Conservation (phyloP, 2,113 vertebrate species). For the Cyphomyrus plagiostoma region DNA sequence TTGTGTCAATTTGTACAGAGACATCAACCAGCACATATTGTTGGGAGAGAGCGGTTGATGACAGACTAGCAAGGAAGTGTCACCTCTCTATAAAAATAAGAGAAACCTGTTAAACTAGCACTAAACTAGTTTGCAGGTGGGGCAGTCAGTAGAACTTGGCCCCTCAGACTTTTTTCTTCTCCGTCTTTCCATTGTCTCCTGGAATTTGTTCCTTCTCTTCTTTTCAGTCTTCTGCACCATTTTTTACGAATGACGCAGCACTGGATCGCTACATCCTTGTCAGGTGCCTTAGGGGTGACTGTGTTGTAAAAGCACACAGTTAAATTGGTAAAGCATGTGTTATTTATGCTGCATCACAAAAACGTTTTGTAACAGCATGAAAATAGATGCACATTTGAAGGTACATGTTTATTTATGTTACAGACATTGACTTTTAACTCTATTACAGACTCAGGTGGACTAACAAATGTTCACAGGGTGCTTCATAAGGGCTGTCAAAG, state of each 20-base stretch:
- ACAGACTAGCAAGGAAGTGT: background rate
- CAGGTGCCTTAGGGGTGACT: background rate
- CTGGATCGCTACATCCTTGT: background rate
- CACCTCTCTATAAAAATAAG: background rate
- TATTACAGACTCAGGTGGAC: background rate
- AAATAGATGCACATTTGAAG: background rate
- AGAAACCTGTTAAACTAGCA: background rate
- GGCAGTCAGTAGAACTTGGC: background rate
- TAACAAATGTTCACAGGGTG: background rate
- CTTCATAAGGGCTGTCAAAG: background rate
- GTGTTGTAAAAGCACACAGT: background rate
- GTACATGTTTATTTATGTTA: background rate
- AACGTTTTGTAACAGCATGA: background rate
- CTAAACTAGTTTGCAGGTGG: background rate
- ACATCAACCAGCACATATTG: background rate
- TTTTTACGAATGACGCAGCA: background rate
- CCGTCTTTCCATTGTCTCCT: background rate
- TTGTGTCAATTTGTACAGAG: background rate
- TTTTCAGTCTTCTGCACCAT: background rate
- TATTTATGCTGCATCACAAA: background rate
- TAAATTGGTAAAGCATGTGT: background rate
- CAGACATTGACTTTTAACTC: background rate
- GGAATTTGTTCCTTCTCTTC: background rate
- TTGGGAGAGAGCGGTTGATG: background rate
- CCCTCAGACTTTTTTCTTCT: background rate